A percentile compares a stretch with the other conserved stretches of the same genome.
phyloP scores from a whole-genome alignment of 2,888 invertebrate genomes.

The Tipula helvola region DNA sequence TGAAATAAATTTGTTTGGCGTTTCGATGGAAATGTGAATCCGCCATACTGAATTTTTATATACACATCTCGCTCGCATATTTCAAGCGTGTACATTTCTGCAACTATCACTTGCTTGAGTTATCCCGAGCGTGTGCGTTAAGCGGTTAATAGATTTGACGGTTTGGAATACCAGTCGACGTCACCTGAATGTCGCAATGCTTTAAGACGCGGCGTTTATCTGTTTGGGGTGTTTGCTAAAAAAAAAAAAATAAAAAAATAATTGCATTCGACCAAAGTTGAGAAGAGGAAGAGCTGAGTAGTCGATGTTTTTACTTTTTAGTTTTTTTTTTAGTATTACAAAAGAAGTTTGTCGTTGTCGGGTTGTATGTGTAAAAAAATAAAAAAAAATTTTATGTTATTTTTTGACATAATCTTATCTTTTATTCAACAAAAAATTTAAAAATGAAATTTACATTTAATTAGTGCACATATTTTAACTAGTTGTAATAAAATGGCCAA shows the following conservation, averaged over 20 bases:
- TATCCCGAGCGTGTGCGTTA: too few species aligned
- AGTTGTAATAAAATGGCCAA: slow-evolving; percentile 13
- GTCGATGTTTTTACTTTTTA: neutral
- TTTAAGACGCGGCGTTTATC: too few species aligned
- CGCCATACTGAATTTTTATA: too few species aligned
- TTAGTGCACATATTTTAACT: neutral
- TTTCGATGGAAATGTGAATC: too few species aligned
- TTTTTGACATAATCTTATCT: neutral
- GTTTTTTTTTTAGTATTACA: neutral
- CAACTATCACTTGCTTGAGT: too few species aligned
- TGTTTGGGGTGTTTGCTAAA: too few species aligned
- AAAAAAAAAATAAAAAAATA: neutral
- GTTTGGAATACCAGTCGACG: too few species aligned
- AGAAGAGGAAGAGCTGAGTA: neutral
- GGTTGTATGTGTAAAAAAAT: neutral
- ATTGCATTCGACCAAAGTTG: neutral
- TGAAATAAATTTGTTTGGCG: too few species aligned
- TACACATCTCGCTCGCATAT: too few species aligned
- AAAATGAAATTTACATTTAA: neutral
- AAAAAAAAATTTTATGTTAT: neutral
- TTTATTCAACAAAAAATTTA: neutral
- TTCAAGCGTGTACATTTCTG: too few species aligned
- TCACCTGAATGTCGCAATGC: too few species aligned
- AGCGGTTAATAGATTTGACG: too few species aligned
- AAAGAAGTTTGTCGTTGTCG: neutral